Evolutionary conservation across 2,797 vertebrate genomes (phyloP).

Genomic region (Hippocampus kuda): DNA sequence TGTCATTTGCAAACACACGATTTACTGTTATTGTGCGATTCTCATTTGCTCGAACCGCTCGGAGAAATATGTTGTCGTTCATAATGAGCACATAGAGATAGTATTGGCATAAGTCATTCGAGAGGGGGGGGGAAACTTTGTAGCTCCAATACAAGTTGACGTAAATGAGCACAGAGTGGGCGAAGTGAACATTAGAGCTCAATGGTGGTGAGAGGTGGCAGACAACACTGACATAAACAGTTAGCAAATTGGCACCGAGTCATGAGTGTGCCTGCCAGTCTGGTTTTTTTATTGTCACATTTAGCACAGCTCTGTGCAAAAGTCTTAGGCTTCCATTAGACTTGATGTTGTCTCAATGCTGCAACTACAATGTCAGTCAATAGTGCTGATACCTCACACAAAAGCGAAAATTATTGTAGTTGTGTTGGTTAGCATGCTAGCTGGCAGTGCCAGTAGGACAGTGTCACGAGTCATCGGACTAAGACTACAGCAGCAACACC

Average conservation of each 20-base stretch:
- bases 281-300: background rate
- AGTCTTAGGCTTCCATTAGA: background rate
- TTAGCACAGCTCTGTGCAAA: background rate
- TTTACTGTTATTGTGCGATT: constrained; percentile 27
- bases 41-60: constrained; percentile 11
- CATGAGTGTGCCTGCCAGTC: background rate
- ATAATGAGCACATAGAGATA: background rate
- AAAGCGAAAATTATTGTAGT: background rate
- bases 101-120: background rate
- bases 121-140: background rate
- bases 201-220: background rate
- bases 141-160: background rate
- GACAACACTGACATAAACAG: background rate
- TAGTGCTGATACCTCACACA: background rate
- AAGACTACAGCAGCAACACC: too few species aligned
- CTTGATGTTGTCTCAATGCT: background rate
- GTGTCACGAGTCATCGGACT: too few species aligned
- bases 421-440: background rate
- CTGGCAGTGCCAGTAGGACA: background rate
- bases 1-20: constrained; percentile 23
- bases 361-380: background rate
- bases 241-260: background rate
- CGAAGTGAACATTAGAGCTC: background rate
- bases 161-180: background rate
- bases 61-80: constrained; percentile 12